These are phyloP conservation scores for Amniataba percoides DNA, from an alignment of 2,797 vertebrate species.

Conservation along the genomic window DNA sequence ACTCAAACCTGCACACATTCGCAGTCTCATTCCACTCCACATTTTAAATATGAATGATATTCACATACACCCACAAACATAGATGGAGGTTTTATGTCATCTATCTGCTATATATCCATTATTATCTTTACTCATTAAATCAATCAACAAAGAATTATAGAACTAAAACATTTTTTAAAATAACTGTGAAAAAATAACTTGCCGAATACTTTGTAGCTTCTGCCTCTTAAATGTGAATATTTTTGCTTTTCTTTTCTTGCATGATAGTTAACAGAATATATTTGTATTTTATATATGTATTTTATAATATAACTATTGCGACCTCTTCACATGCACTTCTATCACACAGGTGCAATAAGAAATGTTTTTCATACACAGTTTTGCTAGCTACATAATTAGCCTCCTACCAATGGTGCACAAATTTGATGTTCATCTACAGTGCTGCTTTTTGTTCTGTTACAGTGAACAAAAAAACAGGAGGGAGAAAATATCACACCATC, in stretches of 20 bases:
- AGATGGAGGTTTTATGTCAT: neutral
- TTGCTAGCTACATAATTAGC: neutral
- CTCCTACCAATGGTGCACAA: neutral
- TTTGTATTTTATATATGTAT: no score
- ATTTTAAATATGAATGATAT: neutral
- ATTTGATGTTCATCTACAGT: neutral
- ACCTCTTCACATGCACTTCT: neutral
- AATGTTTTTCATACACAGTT: neutral
- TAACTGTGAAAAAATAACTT: constrained; percentile 7
- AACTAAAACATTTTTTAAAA: neutral
- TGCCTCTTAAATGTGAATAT: neutral
- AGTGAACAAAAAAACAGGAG: constrained; percentile 11
- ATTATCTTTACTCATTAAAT: neutral
- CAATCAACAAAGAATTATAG: neutral
- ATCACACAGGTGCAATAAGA: neutral
- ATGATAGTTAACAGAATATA: neutral
- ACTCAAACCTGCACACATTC: constrained; percentile 11
- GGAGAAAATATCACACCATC: neutral
- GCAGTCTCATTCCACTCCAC: neutral
- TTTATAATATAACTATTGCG: neutral
- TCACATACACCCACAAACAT: neutral
- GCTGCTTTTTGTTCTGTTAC: neutral
- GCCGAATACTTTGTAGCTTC: neutral
- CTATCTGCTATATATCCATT: neutral
- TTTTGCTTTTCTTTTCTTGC: neutral